These are phyloP conservation scores for Epinotia brunnichana DNA, from an alignment of 2,888 invertebrate genomes.

Conservation along the genomic window DNA sequence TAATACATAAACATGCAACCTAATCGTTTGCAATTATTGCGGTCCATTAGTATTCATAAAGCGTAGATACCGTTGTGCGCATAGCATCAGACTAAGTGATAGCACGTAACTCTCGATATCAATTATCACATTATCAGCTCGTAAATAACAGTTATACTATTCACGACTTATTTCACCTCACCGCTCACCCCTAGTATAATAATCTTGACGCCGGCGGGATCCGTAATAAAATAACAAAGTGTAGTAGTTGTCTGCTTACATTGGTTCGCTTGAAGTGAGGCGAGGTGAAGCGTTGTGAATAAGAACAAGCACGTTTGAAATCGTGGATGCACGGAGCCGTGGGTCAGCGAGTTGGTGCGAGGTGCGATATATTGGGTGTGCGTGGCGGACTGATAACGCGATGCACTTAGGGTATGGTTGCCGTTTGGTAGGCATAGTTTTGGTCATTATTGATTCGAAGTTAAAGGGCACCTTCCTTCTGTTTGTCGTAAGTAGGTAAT, in stretches of 20 bases:
- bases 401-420: slow-evolving; percentile 17
- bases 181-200: background rate
- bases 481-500: too few relatives aligned
- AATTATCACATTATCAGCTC: background rate
- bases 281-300: background rate
- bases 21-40: background rate
- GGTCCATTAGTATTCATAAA: background rate
- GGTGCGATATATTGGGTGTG: background rate
- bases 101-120: background rate
- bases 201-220: background rate
- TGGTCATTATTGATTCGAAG: too few relatives aligned
- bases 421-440: too few relatives aligned
- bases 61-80: slow-evolving; percentile 8
- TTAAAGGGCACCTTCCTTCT: too few relatives aligned
- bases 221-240: background rate
- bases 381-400: slow-evolving; percentile 28
- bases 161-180: background rate
- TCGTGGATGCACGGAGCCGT: background rate
- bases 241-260: background rate
- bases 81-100: slow-evolving; percentile 4
- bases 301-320: background rate
- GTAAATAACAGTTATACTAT: background rate
- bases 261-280: background rate
- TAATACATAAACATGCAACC: background rate
- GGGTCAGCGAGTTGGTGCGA: background rate